Evolutionary conservation across 30 jellyfish, hydroid and myxozoan genomes (phyloP).

Genomic region (Chrysaora quinquecirrha): DNA sequence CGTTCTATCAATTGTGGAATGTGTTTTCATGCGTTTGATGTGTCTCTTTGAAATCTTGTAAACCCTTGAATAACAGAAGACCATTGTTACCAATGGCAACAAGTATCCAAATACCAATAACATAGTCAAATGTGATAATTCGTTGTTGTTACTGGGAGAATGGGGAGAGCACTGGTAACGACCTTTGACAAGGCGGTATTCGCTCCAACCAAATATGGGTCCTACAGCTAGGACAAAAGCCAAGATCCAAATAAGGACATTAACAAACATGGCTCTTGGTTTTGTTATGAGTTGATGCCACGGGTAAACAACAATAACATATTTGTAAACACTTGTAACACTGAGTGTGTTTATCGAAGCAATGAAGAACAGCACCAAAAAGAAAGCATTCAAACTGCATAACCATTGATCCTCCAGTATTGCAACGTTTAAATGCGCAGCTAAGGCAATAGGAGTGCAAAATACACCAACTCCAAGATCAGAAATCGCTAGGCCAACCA

Average conservation of each 20-base stretch:
- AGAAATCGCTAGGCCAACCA: constrained; percentile 52
- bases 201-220: constrained; percentile 86
- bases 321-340: constrained; percentile 64
- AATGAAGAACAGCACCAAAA: constrained; percentile 51
- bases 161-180: constrained; percentile 72
- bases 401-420: constrained; percentile 6
- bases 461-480: constrained; percentile 69
- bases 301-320: constrained; percentile 47
- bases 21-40: constrained; percentile 43
- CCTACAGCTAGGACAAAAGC: constrained; percentile 72
- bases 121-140: constrained; percentile 24
- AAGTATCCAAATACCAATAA: constrained; percentile 54
- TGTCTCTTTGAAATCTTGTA: constrained; percentile 48
- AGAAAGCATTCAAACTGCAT: constrained; percentile 65
- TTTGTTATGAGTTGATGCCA: constrained; percentile 18
- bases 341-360: constrained; percentile 62
- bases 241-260: constrained; percentile 43
- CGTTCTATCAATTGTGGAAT: constrained; percentile 11
- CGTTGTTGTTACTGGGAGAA: constrained; percentile 16
- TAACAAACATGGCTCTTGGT: constrained; percentile 7
- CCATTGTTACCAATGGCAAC: constrained; percentile 50
- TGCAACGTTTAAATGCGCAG: constrained; percentile 39
- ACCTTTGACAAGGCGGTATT: constrained; percentile 38
- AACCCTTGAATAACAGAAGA: constrained; percentile 59
- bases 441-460: constrained; percentile 66